Evolutionary conservation across 1,140 invertebrate genomes (phyloP).

Genomic region (Muscidifurax raptorellus): DNA sequence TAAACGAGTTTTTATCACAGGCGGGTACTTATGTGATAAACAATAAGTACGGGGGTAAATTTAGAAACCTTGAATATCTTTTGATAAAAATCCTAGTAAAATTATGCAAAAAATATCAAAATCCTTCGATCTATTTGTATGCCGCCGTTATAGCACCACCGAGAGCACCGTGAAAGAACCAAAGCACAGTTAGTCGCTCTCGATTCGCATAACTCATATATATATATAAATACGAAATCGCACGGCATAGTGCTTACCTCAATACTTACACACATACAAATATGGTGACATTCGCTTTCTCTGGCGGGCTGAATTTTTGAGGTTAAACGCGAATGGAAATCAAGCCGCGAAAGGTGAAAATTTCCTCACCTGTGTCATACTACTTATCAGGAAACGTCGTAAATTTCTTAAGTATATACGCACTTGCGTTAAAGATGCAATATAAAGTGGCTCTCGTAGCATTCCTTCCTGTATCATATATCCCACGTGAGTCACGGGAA

Average conservation of each 20-base stretch:
- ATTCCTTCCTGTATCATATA: neutral
- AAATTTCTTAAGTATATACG: neutral
- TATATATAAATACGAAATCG: conserved; percentile 24
- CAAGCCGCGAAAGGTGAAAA: neutral
- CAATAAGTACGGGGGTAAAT: too few species aligned
- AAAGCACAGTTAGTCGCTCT: conserved; percentile 29
- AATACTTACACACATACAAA: neutral
- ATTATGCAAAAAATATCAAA: too few species aligned
- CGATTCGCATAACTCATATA: conserved; percentile 29
- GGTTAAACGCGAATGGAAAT: neutral
- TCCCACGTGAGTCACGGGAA: neutral
- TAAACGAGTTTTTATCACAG: neutral
- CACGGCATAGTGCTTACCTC: neutral
- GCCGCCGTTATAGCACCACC: too few species aligned
- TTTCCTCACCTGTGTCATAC: neutral
- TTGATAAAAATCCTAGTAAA: too few species aligned
- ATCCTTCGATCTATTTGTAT: too few species aligned
- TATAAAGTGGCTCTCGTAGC: neutral
- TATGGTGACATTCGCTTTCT: conserved; percentile 23
- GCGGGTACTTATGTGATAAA: too few species aligned
- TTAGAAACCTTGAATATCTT: too few species aligned
- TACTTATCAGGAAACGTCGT: neutral
- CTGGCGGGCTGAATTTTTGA: neutral
- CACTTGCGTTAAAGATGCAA: neutral
- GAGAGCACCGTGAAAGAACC: neutral